Conservation (phyloP, 2,113 vertebrate genomes). For the Tupaia chinensis region DNA sequence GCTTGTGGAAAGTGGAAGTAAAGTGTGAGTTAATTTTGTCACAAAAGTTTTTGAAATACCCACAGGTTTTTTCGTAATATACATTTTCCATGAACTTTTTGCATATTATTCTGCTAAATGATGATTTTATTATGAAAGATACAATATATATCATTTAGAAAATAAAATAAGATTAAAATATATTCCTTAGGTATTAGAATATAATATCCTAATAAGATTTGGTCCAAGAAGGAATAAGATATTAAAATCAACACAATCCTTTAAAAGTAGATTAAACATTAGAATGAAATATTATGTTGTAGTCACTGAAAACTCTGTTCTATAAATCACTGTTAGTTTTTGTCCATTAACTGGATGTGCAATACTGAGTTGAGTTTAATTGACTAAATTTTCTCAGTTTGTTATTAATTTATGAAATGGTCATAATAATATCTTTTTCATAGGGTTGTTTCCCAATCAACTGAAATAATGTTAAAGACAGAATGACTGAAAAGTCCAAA, state of each 20-base stretch:
- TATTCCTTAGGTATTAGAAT: not conserved
- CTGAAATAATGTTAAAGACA: not conserved
- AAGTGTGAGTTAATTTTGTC: too few relatives aligned
- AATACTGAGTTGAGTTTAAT: not conserved
- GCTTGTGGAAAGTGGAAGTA: too few relatives aligned
- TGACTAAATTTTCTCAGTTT: not conserved
- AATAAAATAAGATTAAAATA: slow-evolving; percentile 9
- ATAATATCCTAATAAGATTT: not conserved
- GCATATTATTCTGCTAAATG: not conserved
- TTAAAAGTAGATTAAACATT: not conserved
- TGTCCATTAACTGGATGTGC: not conserved
- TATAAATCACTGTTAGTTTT: not conserved
- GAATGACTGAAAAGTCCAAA: slow-evolving; percentile 8
- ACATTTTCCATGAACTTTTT: too few relatives aligned
- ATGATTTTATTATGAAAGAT: not conserved
- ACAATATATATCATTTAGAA: not conserved
- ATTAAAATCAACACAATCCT: not conserved
- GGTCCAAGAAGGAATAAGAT: not conserved
- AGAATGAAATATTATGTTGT: not conserved
- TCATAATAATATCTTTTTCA: slow-evolving; percentile 11
- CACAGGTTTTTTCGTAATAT: too few relatives aligned
- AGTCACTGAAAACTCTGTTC: not conserved
- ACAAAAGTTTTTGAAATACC: too few relatives aligned
- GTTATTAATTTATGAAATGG: slow-evolving; percentile 11
- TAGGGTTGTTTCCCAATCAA: not conserved